Conservation (phyloP, 2,113 vertebrate species). For the Aix galericulata region DNA sequence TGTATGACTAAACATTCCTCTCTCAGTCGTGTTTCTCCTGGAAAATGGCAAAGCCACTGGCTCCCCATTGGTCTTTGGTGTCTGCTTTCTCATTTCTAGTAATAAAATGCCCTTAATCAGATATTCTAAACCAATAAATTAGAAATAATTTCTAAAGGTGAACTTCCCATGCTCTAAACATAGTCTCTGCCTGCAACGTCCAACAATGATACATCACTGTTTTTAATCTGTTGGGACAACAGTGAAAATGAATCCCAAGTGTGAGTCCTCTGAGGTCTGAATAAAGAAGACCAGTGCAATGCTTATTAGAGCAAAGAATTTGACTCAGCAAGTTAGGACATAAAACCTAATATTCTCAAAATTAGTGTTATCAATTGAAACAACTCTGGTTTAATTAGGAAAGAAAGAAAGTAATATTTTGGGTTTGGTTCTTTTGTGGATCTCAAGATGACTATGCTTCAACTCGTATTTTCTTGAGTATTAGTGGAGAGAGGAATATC, state of each 20-base stretch:
- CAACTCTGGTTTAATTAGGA: background rate
- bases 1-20: background rate
- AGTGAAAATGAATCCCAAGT: background rate
- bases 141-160: background rate
- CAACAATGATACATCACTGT: rapidly evolving
- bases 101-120: background rate
- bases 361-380: background rate
- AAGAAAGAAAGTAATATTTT: background rate
- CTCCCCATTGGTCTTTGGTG: background rate
- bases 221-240: background rate
- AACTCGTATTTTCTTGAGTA: background rate
- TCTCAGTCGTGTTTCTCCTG: background rate
- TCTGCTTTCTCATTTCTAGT: background rate
- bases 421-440: background rate
- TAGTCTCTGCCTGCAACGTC: background rate
- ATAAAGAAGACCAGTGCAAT: no score
- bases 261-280: background rate
- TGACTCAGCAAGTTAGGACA: background rate
- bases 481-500: background rate
- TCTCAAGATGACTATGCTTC: background rate
- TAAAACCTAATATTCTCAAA: background rate
- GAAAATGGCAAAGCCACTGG: background rate
- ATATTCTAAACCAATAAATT: background rate
- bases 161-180: background rate
- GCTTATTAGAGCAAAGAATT: background rate